Percentiles rank a stretch among this genome's conserved stretches.
Evolutionary conservation across 2,797 vertebrate species (phyloP).

Genomic region (Kryptopterus vitreolus): DNA sequence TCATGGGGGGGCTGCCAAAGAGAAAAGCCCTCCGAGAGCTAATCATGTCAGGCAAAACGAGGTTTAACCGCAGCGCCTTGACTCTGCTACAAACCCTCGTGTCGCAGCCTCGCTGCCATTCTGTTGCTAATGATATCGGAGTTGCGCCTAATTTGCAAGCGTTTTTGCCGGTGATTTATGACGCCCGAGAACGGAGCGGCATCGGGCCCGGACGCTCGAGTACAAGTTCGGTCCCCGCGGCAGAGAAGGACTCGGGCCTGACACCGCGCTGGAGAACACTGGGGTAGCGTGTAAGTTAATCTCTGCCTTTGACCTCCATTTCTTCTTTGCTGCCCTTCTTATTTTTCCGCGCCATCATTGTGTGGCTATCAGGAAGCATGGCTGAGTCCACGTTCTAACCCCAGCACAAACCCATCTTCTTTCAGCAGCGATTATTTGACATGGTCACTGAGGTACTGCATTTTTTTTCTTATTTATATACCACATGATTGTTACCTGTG

Average conservation of each 20-base stretch:
- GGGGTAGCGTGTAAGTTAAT: constrained; percentile 61
- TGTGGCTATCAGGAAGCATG: constrained; percentile 30
- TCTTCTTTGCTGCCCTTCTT: constrained; percentile 47
- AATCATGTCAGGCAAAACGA: constrained; percentile 62
- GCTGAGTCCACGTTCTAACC: constrained; percentile 40
- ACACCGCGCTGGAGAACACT: constrained; percentile 56
- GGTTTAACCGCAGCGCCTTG: constrained; percentile 33
- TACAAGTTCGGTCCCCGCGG: constrained; percentile 59
- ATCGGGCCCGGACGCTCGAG: constrained; percentile 59
- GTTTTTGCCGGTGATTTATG: constrained; percentile 67
- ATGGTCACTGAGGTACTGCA: constrained; percentile 29
- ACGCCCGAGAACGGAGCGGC: constrained; percentile 54
- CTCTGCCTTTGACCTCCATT: constrained; percentile 60
- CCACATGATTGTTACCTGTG: background rate
- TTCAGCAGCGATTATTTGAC: constrained; percentile 43
- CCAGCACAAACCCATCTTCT: constrained; percentile 35
- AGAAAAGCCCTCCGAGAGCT: constrained; percentile 55
- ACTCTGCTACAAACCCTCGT: constrained; percentile 7
- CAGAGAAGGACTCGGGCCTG: constrained; percentile 53
- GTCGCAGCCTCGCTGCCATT: constrained; percentile 9
- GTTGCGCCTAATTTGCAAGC: constrained; percentile 59
- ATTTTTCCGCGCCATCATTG: constrained; percentile 51
- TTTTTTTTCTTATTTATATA: constrained; percentile 13
- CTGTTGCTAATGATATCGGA: constrained; percentile 65
- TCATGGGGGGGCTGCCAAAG: constrained; percentile 52